These are phyloP conservation scores for Myiothlypis chrysogaster DNA, from an alignment of 2,797 vertebrate species.

Conservation along the genomic window DNA sequence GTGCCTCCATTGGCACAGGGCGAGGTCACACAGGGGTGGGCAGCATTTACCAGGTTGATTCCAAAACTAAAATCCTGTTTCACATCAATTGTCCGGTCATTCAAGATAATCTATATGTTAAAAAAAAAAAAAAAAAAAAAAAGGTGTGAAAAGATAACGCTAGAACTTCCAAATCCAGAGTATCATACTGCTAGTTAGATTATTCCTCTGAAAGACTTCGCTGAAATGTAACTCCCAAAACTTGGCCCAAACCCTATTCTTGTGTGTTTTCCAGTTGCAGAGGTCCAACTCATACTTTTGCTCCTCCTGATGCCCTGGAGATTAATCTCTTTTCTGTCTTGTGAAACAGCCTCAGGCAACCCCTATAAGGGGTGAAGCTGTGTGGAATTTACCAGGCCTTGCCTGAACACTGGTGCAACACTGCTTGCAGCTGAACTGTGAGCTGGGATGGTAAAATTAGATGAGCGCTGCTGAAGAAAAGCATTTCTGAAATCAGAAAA, in stretches of 20 bases:
- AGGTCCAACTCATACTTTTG: neutral
- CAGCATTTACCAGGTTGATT: slow-evolving; percentile 87
- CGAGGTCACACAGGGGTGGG: slow-evolving; percentile 84
- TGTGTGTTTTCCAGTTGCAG: neutral
- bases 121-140: neutral
- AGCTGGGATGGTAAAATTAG: neutral
- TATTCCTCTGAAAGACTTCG: neutral
- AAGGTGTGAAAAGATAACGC: neutral
- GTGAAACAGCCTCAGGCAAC: neutral
- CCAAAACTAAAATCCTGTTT: slow-evolving; percentile 80
- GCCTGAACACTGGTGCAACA: neutral
- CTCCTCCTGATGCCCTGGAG: neutral
- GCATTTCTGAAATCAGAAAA: neutral
- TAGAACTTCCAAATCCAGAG: neutral
- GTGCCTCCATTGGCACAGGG: slow-evolving; percentile 91
- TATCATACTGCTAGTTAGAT: neutral
- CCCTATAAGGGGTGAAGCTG: neutral
- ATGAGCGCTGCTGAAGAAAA: neutral
- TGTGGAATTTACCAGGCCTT: neutral
- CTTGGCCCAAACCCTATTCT: neutral
- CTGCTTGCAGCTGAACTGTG: neutral
- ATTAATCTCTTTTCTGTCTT: neutral
- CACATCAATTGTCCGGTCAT: slow-evolving; percentile 85
- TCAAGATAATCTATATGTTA: slow-evolving; percentile 84
- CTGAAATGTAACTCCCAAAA: neutral